phyloP scores from a whole-genome alignment of 2,888 invertebrate genomes.

The Chironomus riparius region DNA sequence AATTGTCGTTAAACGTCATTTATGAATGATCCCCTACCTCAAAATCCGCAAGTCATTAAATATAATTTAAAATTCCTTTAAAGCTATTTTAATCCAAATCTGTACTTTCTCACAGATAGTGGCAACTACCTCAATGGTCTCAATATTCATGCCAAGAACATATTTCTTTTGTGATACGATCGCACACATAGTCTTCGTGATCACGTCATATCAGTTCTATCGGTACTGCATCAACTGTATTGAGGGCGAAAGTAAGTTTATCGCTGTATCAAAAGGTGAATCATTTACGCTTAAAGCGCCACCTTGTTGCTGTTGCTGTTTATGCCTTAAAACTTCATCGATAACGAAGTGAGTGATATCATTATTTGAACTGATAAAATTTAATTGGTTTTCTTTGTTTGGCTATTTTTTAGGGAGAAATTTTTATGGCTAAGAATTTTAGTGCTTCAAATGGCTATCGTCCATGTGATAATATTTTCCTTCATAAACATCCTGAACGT shows the following conservation, averaged over 20 bases:
- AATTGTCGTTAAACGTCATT: background rate
- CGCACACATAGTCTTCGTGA: conserved; percentile 10
- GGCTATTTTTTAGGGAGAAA: conserved; percentile 6
- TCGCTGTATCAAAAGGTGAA: conserved; percentile 17
- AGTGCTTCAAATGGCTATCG: conserved; percentile 10
- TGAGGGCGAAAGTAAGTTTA: conserved; percentile 19
- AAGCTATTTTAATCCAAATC: background rate
- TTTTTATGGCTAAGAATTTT: conserved; percentile 10
- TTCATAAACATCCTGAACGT: conserved; percentile 4
- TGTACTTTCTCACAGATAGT: conserved; percentile 1
- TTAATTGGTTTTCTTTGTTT: background rate
- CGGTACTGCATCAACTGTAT: conserved; percentile 10
- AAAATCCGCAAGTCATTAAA: no score
- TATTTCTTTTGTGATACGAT: conserved; percentile 21
- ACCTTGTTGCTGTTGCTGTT: conserved; percentile 18
- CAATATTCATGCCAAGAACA: conserved; percentile 8
- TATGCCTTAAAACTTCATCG: background rate
- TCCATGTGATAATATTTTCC: conserved; percentile 12
- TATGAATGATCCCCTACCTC: no score
- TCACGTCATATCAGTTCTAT: conserved; percentile 22
- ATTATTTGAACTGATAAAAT: background rate
- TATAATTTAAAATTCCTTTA: no score
- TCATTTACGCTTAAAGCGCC: conserved; percentile 20
- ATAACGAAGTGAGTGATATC: conserved; percentile 17
- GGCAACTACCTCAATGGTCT: background rate